Evolutionary conservation across 2,113 vertebrate genomes (phyloP), one percentile per base, ranked within the genome.

Genomic region (Montifringilla adamsi): DNA sequence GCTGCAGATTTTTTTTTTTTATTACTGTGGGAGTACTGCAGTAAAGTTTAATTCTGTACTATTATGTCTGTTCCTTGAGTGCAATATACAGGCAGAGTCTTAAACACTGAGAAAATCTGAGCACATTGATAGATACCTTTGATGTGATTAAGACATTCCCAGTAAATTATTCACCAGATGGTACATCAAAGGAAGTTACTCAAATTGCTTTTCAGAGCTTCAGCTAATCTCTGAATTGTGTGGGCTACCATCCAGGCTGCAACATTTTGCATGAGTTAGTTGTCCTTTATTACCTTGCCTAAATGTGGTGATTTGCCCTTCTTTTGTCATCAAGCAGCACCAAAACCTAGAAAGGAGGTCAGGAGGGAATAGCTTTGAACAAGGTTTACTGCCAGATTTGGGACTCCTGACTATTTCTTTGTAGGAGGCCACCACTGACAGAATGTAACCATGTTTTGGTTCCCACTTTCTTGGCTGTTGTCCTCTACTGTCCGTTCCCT

Each of bases 151-250:
- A 88, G 89, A 94, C 64, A 26, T 82, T 94, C 80, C 63, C 67
- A 77, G 69, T 94, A 95, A 96, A 95, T 94, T 86, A 90, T 95
- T 95, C 89, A 88, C 86, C 84, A 95, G 95, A 92, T 94, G 86
- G 90, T 63, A 96, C 81, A 92, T 96, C 90, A 96, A 95, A 96
- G 84, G 74, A 79, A 85, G 37, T 87, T 91, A 62, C 70, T 92
- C 67, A 87, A 89, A 77, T 78, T 93, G 81, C 76, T 80, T 93
- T 90, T 90, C 84, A 96, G 88, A 88, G 63, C 72, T 87, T 89
- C 80, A 70, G 66, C 73, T 95, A 79, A 91, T 96, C 72, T 94
- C 85, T 82, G 7, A 86, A 92, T 59, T 43, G 72, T 82, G 66
- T 79, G 78, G 90, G 89, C 84, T 87, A 56, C 67, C 70, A 78